Conservation (phyloP, 92 coral and sea anemone genomes). For the Bergia sp. region DNA sequence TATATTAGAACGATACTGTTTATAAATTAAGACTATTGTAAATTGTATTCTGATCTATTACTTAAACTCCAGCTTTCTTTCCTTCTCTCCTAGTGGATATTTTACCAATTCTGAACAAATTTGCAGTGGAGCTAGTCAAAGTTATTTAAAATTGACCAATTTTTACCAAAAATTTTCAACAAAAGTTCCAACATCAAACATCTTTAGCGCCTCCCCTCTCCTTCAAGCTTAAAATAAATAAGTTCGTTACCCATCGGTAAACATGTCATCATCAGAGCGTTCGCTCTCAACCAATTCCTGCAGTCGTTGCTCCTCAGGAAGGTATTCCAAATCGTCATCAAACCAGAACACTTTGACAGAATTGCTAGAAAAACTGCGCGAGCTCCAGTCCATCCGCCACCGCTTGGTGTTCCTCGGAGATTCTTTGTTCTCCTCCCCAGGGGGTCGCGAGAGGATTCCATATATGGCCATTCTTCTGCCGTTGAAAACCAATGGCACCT, state of each 20-base stretch:
- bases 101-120: no score
- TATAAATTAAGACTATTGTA: no score
- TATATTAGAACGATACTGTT: no score
- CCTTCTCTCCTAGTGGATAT: no score
- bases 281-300: conserved; percentile 57
- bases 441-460: conserved; percentile 83
- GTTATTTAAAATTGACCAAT: no score
- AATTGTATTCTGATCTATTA: no score
- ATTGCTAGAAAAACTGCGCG: conserved; percentile 74
- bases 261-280: conserved; percentile 37
- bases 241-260: conserved; percentile 48
- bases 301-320: conserved; percentile 80
- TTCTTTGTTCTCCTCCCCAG: conserved; percentile 66
- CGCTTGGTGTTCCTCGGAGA: conserved; percentile 70
- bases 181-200: no score
- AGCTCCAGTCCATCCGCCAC: conserved; percentile 76
- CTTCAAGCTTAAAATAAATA: not conserved
- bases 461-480: conserved; percentile 80
- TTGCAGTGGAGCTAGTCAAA: no score
- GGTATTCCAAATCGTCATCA: conserved; percentile 89
- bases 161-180: no score
- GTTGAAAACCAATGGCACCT: conserved; percentile 68
- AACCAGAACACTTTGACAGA: conserved; percentile 98
- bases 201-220: not conserved
- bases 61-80: no score